Conservation (phyloP, 1,140 invertebrate species). For the Magallana angulata region DNA sequence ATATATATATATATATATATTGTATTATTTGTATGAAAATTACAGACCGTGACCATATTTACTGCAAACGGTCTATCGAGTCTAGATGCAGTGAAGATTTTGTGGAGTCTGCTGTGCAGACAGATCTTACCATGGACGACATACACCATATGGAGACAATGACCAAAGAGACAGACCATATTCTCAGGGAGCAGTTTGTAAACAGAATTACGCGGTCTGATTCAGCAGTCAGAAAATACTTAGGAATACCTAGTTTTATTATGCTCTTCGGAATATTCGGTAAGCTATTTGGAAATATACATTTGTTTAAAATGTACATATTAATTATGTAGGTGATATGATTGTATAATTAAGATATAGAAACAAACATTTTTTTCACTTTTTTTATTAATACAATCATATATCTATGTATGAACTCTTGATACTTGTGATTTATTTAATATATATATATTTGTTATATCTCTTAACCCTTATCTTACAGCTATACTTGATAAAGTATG, state of each 20-base stretch:
- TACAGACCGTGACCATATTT: too few relatives aligned
- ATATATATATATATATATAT: too few relatives aligned
- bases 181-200: too few relatives aligned
- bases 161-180: conserved; percentile 3
- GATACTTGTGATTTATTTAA: neutral
- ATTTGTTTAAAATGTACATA: neutral
- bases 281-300: neutral
- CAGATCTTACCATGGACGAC: neutral
- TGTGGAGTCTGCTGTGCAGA: conserved; percentile 1
- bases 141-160: neutral
- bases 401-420: neutral
- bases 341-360: too few relatives aligned
- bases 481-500: neutral
- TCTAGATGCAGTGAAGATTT: conserved; percentile 3
- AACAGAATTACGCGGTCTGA: too few relatives aligned
- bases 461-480: neutral
- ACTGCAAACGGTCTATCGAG: neutral
- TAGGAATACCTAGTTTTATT: too few relatives aligned
- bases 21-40: too few relatives aligned
- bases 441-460: neutral
- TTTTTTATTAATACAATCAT: too few relatives aligned
- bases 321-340: too few relatives aligned
- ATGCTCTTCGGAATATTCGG: too few relatives aligned
- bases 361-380: too few relatives aligned
- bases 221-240: too few relatives aligned